A percentile compares a stretch with the other conserved stretches of the same genome.
Conservation (phyloP, 1,140 invertebrate genomes). For the Aporrectodea caliginosa region DNA sequence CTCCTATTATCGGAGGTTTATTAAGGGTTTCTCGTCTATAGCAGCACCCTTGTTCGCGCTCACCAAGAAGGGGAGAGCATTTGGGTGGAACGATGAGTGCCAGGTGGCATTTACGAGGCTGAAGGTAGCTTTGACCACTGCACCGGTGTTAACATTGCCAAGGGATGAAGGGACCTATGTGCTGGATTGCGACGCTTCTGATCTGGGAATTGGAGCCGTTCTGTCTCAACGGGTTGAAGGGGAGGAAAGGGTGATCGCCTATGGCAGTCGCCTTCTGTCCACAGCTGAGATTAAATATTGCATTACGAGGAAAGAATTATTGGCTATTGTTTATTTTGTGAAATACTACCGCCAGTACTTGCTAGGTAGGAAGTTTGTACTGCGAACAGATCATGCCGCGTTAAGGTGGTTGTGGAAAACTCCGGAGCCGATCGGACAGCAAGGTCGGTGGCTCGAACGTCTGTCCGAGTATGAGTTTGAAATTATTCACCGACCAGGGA, state of each 20-base stretch:
- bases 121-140: conserved; percentile 14
- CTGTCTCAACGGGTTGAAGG: conserved; percentile 50
- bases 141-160: conserved; percentile 37
- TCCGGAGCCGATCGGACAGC: too few species aligned
- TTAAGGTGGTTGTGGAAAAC: too few species aligned
- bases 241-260: conserved; percentile 31
- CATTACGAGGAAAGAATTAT: conserved; percentile 34
- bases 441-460: conserved; percentile 40
- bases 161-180: conserved; percentile 46
- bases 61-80: too few species aligned
- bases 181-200: conserved; percentile 55
- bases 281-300: conserved; percentile 35
- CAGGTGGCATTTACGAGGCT: conserved; percentile 22
- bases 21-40: conserved; percentile 33
- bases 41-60: conserved; percentile 25
- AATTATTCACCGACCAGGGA: too few species aligned
- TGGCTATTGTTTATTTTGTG: too few species aligned
- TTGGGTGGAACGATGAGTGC: too few species aligned
- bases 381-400: conserved; percentile 41
- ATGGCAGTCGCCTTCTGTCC: conserved; percentile 30
- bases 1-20: too few species aligned
- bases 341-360: conserved; percentile 38
- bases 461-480: conserved; percentile 37
- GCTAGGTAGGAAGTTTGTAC: conserved; percentile 34
- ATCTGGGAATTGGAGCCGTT: conserved; percentile 51